Percentiles rank a stretch among this genome's conserved stretches.
Conservation (phyloP, 2,888 invertebrate genomes). For the Himalopsyche tibetana region DNA sequence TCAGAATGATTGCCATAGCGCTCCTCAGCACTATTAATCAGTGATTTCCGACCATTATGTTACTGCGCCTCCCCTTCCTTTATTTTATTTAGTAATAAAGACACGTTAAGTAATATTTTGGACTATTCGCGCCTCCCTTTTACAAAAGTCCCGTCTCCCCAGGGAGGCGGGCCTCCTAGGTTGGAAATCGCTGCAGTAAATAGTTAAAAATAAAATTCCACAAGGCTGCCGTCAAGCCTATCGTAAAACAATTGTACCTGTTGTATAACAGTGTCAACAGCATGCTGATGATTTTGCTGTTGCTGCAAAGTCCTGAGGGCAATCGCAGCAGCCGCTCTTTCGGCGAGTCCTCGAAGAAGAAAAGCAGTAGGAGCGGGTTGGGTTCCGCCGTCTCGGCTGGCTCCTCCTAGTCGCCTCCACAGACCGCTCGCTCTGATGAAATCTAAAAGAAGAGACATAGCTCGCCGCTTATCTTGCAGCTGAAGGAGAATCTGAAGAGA, state of each 20-base stretch:
- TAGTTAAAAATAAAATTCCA: no score
- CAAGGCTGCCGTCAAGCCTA: no score
- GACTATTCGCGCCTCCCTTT: no score
- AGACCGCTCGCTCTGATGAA: conserved; percentile 84
- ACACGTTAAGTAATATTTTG: no score
- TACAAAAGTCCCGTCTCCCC: no score
- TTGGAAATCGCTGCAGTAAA: no score
- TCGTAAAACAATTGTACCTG: conserved; percentile 54
- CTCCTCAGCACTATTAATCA: no score
- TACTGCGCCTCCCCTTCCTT: no score
- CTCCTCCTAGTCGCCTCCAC: conserved; percentile 78
- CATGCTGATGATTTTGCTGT: conserved; percentile 64
- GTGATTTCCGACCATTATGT: no score
- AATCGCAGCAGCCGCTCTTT: conserved; percentile 86
- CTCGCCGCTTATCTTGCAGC: conserved; percentile 90
- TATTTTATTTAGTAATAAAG: no score
- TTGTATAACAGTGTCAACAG: conserved; percentile 64
- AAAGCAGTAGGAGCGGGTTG: conserved; percentile 72
- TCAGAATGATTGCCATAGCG: no score
- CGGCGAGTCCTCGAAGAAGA: conserved; percentile 85
- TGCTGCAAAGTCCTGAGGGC: conserved; percentile 81
- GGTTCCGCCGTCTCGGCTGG: conserved; percentile 68
- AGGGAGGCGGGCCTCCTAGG: no score
- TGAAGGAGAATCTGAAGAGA: conserved; percentile 92
- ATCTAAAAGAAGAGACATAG: conserved; percentile 84